phyloP scores from a whole-genome alignment of 2,888 invertebrate species.

The Phorcus lineatus region DNA sequence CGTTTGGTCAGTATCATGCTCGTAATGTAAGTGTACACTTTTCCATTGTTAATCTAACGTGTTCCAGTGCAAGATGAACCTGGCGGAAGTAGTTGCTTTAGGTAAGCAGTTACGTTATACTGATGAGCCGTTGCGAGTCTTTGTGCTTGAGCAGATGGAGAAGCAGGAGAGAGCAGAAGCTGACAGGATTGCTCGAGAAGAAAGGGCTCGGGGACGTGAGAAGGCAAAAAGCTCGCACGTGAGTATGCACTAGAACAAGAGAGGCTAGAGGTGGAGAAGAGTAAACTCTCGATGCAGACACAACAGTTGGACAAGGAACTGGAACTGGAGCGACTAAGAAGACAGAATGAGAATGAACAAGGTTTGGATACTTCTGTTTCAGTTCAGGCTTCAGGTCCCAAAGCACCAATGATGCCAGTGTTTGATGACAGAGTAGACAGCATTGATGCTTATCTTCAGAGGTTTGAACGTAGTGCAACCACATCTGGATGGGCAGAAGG shows the following conservation, averaged over 20 bases:
- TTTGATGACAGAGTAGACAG: slow-evolving; percentile 19
- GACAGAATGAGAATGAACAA: neutral
- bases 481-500: slow-evolving; percentile 20
- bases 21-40: neutral
- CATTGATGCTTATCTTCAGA: slow-evolving; percentile 28
- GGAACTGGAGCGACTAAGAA: neutral
- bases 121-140: too few species aligned
- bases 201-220: neutral
- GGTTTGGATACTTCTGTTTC: too few species aligned
- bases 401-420: too few species aligned
- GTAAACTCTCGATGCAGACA: neutral
- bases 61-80: too few species aligned
- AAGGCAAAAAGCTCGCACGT: neutral
- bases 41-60: neutral
- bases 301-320: too few species aligned
- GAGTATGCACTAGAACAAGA: too few species aligned
- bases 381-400: too few species aligned
- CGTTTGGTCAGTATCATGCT: too few species aligned
- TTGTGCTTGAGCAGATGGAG: too few species aligned
- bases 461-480: slow-evolving; percentile 8
- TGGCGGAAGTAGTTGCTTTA: too few species aligned
- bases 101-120: too few species aligned
- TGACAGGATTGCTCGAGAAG: neutral
- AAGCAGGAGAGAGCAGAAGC: neutral
- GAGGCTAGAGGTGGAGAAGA: neutral